A percentile compares a stretch with the other conserved stretches of the same genome.
Evolutionary conservation across 2,797 vertebrate genomes (phyloP).

Genomic region (Acomys russatus): DNA sequence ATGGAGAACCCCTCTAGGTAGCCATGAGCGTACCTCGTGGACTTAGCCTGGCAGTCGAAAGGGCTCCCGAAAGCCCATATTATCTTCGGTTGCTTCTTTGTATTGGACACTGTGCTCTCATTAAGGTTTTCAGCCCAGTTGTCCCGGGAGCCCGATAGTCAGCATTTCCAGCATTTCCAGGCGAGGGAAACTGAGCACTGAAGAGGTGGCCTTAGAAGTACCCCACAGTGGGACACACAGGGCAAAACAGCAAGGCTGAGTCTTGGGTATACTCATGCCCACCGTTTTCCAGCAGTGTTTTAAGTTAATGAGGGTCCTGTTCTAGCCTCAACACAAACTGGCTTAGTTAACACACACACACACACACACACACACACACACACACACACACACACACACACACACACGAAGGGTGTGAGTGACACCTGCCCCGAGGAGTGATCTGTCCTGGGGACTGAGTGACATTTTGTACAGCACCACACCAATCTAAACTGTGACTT

Average conservation of each 20-base stretch:
- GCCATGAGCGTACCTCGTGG: neutral
- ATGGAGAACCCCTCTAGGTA: neutral
- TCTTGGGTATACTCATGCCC: neutral
- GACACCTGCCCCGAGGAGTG: neutral
- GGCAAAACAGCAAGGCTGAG: neutral
- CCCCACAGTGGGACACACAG: neutral
- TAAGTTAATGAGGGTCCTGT: neutral
- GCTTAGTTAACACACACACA: neutral
- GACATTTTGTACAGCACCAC: neutral
- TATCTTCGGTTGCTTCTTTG: neutral
- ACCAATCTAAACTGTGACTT: neutral
- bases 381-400: too few relatives aligned
- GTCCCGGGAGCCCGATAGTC: neutral
- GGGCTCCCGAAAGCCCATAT: neutral
- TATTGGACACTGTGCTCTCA: neutral
- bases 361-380: too few relatives aligned
- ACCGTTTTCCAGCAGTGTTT: neutral
- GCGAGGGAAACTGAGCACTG: constrained; percentile 17
- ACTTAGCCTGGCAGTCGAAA: neutral
- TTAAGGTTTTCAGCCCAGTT: neutral
- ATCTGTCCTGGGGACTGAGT: neutral
- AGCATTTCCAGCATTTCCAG: constrained; percentile 19
- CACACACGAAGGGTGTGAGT: neutral
- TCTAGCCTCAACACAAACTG: neutral
- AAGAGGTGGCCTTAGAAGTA: neutral